Conservation (phyloP, 64 coral and sea anemone genomes). For the Montipora efflorescens region DNA sequence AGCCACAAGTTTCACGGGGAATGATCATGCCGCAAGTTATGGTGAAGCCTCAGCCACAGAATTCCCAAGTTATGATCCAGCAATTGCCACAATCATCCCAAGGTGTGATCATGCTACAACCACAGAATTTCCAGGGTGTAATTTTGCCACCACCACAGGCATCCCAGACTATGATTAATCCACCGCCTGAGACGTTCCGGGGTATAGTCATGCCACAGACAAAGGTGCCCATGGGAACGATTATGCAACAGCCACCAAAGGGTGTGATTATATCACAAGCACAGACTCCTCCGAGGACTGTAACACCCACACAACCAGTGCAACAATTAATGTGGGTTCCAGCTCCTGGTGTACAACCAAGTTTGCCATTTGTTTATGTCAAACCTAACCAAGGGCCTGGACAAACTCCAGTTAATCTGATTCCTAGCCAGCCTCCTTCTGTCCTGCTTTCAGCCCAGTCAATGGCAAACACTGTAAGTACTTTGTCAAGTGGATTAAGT, state of each 20-base stretch:
- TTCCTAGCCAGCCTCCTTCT: background rate
- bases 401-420: background rate
- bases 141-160: background rate
- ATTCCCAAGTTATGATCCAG: too few species aligned
- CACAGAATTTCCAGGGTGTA: background rate
- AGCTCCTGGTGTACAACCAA: background rate
- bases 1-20: background rate
- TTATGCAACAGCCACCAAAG: background rate
- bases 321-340: conserved; percentile 33
- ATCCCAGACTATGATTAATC: background rate
- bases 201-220: too few species aligned
- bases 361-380: background rate
- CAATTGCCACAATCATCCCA: background rate
- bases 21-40: background rate
- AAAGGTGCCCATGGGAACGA: too few species aligned
- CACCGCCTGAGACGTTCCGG: background rate
- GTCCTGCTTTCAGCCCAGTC: background rate
- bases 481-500: background rate
- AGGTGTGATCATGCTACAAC: background rate
- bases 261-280: background rate
- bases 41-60: too few species aligned
- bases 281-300: background rate
- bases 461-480: background rate
- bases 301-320: background rate
- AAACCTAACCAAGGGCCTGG: conserved; percentile 16